A percentile compares a stretch with the other conserved stretches of the same genome.
Conservation (phyloP, 2,797 vertebrate genomes). For the Hypotaenidia okinawae region DNA sequence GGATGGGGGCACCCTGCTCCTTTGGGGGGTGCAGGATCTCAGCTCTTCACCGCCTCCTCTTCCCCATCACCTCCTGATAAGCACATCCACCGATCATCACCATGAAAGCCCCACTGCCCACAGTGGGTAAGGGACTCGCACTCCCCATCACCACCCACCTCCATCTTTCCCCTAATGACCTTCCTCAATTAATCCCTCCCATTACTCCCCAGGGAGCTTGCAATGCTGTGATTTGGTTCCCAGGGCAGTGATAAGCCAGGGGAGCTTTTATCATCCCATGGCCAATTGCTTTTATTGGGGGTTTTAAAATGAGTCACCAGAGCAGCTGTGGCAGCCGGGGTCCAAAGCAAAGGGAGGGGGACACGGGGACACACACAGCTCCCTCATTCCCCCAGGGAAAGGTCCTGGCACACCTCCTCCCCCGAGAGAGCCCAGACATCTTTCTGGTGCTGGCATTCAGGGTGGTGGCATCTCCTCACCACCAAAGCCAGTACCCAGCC, state of each 20-base stretch:
- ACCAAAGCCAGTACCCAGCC: neutral
- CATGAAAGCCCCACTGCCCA: neutral
- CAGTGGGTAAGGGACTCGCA: neutral
- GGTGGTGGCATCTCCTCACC: neutral
- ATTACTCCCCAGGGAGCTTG: neutral
- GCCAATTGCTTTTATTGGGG: neutral
- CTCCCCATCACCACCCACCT: neutral
- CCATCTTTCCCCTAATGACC: neutral
- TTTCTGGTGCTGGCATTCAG: rapidly evolving
- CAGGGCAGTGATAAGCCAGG: neutral
- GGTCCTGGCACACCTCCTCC: neutral
- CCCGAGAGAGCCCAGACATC: neutral
- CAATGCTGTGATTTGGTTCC: rapidly evolving
- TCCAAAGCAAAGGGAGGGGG: neutral
- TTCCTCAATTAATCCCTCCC: conserved; percentile 28
- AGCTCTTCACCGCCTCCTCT: neutral
- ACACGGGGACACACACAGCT: neutral
- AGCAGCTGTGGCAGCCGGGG: neutral
- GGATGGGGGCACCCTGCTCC: neutral
- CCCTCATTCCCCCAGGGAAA: neutral
- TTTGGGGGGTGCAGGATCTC: neutral
- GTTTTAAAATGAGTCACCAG: conserved; percentile 29
- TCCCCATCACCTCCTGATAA: neutral
- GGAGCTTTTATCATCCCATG: neutral
- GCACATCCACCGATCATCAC: neutral